phyloP scores from a whole-genome alignment of 2,113 vertebrate species.

The Bujurquina vittata region DNA sequence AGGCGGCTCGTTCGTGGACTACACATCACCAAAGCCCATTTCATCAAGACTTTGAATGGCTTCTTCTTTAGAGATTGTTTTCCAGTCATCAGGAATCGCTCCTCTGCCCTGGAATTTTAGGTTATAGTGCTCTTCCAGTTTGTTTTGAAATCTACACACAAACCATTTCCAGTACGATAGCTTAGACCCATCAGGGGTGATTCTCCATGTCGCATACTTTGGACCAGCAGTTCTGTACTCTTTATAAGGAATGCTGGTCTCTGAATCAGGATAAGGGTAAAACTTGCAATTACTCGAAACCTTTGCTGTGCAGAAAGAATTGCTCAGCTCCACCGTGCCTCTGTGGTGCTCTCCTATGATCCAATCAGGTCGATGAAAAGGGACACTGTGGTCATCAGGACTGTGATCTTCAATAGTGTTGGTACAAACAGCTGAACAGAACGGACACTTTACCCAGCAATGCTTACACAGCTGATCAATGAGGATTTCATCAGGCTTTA shows the following conservation, averaged over 20 bases:
- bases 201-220: background rate
- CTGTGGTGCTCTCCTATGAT: conserved; percentile 33
- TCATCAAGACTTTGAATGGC: background rate
- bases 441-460: conserved; percentile 1
- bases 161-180: background rate
- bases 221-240: background rate
- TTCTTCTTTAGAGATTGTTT: background rate
- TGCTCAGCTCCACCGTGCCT: conserved; percentile 2
- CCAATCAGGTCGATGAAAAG: background rate
- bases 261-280: background rate
- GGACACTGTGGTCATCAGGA: background rate
- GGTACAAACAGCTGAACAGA: conserved; percentile 3
- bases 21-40: background rate
- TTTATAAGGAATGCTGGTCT: background rate
- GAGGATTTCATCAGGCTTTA: conserved; percentile 4
- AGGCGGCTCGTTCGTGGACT: too few species aligned
- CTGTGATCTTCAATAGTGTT: conserved; percentile 1
- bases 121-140: background rate
- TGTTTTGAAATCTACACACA: background rate
- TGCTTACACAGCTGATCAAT: background rate
- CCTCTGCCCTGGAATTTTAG: conserved; percentile 4
- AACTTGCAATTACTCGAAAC: background rate
- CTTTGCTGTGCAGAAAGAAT: conserved; percentile 55
- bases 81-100: conserved; percentile 1
- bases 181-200: background rate